These are phyloP conservation scores for Neodiprion fabricii DNA, from an alignment of 1,140 invertebrate species.

Conservation along the genomic window DNA sequence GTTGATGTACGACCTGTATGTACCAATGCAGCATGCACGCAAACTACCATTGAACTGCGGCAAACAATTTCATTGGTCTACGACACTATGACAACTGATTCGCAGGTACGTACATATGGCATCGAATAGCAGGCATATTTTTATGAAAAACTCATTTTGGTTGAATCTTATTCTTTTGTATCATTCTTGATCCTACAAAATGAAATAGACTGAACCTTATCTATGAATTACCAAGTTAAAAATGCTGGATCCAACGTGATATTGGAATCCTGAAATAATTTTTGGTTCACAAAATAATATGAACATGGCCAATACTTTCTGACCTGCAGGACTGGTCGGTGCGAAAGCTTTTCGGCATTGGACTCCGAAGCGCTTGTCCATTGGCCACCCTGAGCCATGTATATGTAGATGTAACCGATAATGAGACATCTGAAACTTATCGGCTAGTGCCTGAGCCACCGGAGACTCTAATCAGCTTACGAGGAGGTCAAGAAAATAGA, in stretches of 20 bases:
- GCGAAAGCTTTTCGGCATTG: constrained; percentile 84
- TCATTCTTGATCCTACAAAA: too few relatives aligned
- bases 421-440: constrained; percentile 64
- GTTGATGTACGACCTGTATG: constrained; percentile 86
- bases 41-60: constrained; percentile 75
- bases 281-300: neutral
- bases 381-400: constrained; percentile 79
- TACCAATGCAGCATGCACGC: constrained; percentile 68
- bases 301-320: constrained; percentile 20
- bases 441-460: constrained; percentile 66
- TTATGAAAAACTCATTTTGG: too few relatives aligned
- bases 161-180: too few relatives aligned
- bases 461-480: constrained; percentile 63
- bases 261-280: neutral
- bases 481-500: constrained; percentile 71
- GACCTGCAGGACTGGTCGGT: constrained; percentile 79
- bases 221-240: too few relatives aligned
- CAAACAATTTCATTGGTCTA: constrained; percentile 88
- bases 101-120: constrained; percentile 37
- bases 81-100: constrained; percentile 66
- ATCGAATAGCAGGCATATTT: too few relatives aligned
- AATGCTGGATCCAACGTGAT: too few relatives aligned
- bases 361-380: constrained; percentile 79
- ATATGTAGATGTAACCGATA: constrained; percentile 82
- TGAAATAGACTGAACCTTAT: too few relatives aligned